Base-by-base conservation (phyloP, 2,113 vertebrate genomes). In the Petromus typicus region DNA sequence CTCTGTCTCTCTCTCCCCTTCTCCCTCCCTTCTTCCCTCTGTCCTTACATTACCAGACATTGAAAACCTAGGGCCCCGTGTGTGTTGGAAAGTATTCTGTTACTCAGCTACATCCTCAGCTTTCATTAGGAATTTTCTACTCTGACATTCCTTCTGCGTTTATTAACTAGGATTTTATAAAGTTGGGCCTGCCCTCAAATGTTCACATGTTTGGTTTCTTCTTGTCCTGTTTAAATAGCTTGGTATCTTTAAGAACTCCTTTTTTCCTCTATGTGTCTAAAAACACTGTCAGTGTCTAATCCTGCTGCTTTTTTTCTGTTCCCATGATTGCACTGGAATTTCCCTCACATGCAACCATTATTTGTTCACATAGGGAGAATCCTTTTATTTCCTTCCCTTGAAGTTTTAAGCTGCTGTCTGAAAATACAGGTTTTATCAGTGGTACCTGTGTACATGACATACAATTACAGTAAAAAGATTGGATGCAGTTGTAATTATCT, bases 121-220 rank as follows among this genome's bases (percentile, higher is more conserved):
- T 34, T 17, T 78, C 45, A 78, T 51, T 78, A 43, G 23, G 22
- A 67, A 17, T 91, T 93, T 89, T 67, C 25, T 90, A 2, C 75
- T 67, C 16, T 89, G 32, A 37, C 76, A 86, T 51, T 85, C 22
- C 48, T 87, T 89, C 57, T 85, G 27, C 9, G 27, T 83, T 89
- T 82, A 59, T 75, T 92, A 84, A 20, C 76, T 90, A 40, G 48
- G 76, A 84, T 91, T 95, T 51, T 88, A 6, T 92, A 85, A 89
- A 95, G 27, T 56, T 71, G 61, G 57, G 14, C 79, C 56, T 87
- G 86, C 59, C 76, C 59, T 94, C 59, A 73, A 57, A 56, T 56
- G 16, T 43, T 94, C 59, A 73, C 51, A 48, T 81, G 16, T 81
- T 91, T 80, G 9, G 51, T 93, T 43, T 57, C 32, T 82, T 56